phyloP scores from a whole-genome alignment of 2,113 vertebrate genomes.

The Ageneiosus marmoratus region DNA sequence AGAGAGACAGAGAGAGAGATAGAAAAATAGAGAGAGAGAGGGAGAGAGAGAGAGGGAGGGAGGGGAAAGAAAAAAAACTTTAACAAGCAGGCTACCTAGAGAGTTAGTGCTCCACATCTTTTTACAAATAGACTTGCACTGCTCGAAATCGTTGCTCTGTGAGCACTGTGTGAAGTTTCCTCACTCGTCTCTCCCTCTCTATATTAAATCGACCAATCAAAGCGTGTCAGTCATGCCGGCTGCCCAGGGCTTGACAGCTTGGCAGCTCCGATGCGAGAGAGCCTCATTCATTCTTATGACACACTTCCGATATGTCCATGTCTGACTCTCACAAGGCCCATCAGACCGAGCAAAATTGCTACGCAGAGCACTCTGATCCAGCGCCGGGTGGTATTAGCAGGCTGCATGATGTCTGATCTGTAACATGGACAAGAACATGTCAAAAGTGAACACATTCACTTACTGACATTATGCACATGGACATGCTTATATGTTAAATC shows the following conservation, averaged over 20 bases:
- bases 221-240: slow-evolving; percentile 77
- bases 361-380: slow-evolving; percentile 53
- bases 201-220: slow-evolving; percentile 79
- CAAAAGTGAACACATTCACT: background rate
- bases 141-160: slow-evolving; percentile 57
- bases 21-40: slow-evolving; percentile 24
- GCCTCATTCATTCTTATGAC: slow-evolving; percentile 80
- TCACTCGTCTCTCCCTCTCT: slow-evolving; percentile 63
- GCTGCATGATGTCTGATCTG: slow-evolving; percentile 40
- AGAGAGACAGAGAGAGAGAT: slow-evolving; percentile 28
- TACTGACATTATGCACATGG: slow-evolving; percentile 34
- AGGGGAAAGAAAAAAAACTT: slow-evolving; percentile 55
- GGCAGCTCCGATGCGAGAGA: slow-evolving; percentile 73
- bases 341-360: slow-evolving; percentile 57
- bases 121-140: slow-evolving; percentile 77
- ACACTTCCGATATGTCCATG: slow-evolving; percentile 76
- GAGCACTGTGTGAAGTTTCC: slow-evolving; percentile 63
- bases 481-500: slow-evolving; percentile 8
- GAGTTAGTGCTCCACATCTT: slow-evolving; percentile 77
- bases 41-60: background rate
- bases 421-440: slow-evolving; percentile 27
- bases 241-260: slow-evolving; percentile 73
- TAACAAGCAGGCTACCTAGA: slow-evolving; percentile 76
- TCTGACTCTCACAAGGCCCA: slow-evolving; percentile 56
- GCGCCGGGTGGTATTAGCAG: slow-evolving; percentile 49